Conservation (phyloP, 2,113 vertebrate genomes). For the Tinamus guttatus region DNA sequence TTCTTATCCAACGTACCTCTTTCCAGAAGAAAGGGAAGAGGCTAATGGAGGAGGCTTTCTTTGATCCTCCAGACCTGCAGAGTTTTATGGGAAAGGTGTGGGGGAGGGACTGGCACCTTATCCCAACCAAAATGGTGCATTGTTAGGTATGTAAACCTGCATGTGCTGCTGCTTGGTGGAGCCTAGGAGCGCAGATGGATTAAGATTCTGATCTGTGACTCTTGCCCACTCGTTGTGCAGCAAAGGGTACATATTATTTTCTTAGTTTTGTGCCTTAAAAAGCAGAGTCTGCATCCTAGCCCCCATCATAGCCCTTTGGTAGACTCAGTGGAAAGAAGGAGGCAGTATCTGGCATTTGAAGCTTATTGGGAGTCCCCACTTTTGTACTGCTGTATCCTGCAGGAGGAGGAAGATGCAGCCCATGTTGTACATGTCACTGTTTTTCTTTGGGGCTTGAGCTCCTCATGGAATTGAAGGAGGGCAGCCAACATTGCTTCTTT, state of each 20-base stretch:
- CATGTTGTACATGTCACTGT: neutral
- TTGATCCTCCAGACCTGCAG: neutral
- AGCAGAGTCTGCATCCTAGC: neutral
- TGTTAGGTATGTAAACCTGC: neutral
- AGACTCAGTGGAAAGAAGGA: neutral
- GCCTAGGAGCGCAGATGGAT: neutral
- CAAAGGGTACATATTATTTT: neutral
- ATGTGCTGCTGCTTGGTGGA: neutral
- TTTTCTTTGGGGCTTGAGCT: neutral
- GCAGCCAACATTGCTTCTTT: neutral
- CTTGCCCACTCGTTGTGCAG: neutral
- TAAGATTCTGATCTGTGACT: neutral
- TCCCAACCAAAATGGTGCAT: neutral
- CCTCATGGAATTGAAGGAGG: neutral
- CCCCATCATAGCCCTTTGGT: fast-evolving
- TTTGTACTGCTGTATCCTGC: neutral
- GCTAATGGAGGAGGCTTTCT: neutral
- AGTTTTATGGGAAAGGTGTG: neutral
- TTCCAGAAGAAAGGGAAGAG: neutral
- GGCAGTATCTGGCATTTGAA: neutral
- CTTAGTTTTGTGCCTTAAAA: neutral
- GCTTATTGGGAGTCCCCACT: neutral
- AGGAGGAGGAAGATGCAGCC: neutral
- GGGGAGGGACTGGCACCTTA: neutral
- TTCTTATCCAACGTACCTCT: neutral